Conservation (phyloP, 1,140 invertebrate genomes). For the Drosophila murphyi region DNA sequence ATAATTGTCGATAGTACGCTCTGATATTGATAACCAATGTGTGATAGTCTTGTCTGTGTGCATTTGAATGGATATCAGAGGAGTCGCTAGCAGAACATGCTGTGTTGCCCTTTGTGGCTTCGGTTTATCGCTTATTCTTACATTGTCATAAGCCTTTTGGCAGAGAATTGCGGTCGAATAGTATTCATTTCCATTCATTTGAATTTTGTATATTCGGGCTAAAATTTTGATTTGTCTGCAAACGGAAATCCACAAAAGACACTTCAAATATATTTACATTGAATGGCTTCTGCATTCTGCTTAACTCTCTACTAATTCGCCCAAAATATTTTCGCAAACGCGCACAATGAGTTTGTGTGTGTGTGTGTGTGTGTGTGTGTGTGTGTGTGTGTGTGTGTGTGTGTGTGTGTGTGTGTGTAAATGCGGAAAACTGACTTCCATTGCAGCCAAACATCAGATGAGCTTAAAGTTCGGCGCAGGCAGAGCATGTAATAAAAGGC, state of each 20-base stretch:
- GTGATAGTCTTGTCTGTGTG: background rate
- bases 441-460: slow-evolving; percentile 44
- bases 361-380: background rate
- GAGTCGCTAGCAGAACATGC: slow-evolving; percentile 49
- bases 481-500: slow-evolving; percentile 64
- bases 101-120: slow-evolving; percentile 77
- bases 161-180: slow-evolving; percentile 8
- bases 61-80: slow-evolving; percentile 20
- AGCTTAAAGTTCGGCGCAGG: slow-evolving; percentile 64
- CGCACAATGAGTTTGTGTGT: slow-evolving; percentile 25
- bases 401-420: slow-evolving; percentile 14
- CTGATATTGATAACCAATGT: slow-evolving; percentile 40
- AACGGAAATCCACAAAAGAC: slow-evolving; percentile 80
- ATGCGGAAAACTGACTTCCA: slow-evolving; percentile 17
- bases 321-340: slow-evolving; percentile 27
- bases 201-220: slow-evolving; percentile 73
- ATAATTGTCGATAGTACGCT: slow-evolving; percentile 50
- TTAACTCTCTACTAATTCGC: slow-evolving; percentile 24
- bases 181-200: slow-evolving; percentile 69
- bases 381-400: background rate
- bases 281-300: slow-evolving; percentile 8
- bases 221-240: slow-evolving; percentile 82
- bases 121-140: slow-evolving; percentile 71
- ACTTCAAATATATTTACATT: slow-evolving; percentile 76
- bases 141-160: slow-evolving; percentile 52